Evolutionary conservation across 2,888 invertebrate genomes (phyloP).

Genomic region (Plagodis dolabraria): DNA sequence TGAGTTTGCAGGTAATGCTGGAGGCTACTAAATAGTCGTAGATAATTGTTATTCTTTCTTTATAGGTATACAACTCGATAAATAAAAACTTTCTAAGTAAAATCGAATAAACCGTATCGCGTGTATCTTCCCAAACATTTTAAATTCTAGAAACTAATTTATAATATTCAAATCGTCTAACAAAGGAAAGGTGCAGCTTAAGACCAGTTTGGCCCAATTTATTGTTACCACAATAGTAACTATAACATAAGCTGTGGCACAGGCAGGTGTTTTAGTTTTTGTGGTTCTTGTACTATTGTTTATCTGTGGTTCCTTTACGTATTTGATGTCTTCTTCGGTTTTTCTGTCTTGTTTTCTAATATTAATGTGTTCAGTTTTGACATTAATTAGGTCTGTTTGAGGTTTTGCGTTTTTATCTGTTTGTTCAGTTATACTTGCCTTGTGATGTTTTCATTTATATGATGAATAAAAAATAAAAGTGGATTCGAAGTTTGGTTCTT

Average conservation of each 20-base stretch:
- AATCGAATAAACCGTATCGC: background rate
- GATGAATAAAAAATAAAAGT: background rate
- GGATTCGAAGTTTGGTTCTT: too few relatives aligned
- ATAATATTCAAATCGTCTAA: conserved; percentile 29
- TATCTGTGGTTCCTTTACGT: conserved; percentile 12
- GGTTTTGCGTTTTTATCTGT: background rate
- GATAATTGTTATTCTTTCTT: too few relatives aligned
- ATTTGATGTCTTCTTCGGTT: conserved; percentile 19
- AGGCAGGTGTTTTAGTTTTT: conserved; percentile 20
- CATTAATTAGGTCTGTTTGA: conserved; percentile 15
- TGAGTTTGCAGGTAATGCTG: too few relatives aligned
- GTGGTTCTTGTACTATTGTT: conserved; percentile 8
- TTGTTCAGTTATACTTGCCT: background rate
- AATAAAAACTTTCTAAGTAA: background rate
- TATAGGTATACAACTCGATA: too few relatives aligned
- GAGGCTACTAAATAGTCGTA: too few relatives aligned
- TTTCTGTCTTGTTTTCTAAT: conserved; percentile 6
- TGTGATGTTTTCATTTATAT: background rate
- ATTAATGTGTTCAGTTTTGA: conserved; percentile 15
- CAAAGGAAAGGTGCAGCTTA: conserved; percentile 38
- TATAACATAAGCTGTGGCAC: background rate
- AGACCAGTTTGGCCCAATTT: conserved; percentile 33
- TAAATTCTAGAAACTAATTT: conserved; percentile 8
- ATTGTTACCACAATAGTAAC: conserved; percentile 16
- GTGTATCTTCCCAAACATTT: conserved; percentile 1